Conservation (phyloP, 92 coral and sea anemone species). For the Micromussa lordhowensis region DNA sequence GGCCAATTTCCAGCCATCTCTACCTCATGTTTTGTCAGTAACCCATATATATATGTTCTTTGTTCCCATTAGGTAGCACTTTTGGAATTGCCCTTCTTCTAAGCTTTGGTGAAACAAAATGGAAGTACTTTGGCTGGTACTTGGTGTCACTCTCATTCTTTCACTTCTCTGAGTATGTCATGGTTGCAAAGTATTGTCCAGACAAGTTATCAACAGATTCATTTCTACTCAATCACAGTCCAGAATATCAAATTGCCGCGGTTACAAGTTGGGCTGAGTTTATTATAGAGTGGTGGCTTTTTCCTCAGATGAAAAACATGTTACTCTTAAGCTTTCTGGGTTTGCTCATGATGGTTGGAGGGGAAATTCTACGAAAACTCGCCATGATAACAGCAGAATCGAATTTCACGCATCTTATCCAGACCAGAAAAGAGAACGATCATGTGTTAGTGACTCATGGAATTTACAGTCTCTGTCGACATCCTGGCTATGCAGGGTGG, state of each 20-base stretch:
- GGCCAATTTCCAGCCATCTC: too few species aligned
- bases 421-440: conserved; percentile 73
- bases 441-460: conserved; percentile 90
- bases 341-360: conserved; percentile 72
- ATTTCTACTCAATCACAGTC: conserved; percentile 89
- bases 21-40: too few species aligned
- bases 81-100: conserved; percentile 77
- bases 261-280: conserved; percentile 95
- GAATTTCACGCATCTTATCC: conserved; percentile 89
- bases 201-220: conserved; percentile 84
- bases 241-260: conserved; percentile 90
- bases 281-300: conserved; percentile 76
- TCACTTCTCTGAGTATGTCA: conserved; percentile 92
- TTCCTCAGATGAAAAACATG: conserved; percentile 76
- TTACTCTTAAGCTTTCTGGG: conserved; percentile 72
- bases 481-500: conserved; percentile 99
- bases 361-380: conserved; percentile 84
- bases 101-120: conserved; percentile 60
- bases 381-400: conserved; percentile 97
- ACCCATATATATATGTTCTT: not conserved
- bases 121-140: conserved; percentile 91
- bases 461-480: conserved; percentile 80
- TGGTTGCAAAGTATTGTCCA: conserved; percentile 90
- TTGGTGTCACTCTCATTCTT: conserved; percentile 85
- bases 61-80: conserved; percentile 14